Conservation (phyloP, 1,140 invertebrate species). For the Phocides pigmalion region DNA sequence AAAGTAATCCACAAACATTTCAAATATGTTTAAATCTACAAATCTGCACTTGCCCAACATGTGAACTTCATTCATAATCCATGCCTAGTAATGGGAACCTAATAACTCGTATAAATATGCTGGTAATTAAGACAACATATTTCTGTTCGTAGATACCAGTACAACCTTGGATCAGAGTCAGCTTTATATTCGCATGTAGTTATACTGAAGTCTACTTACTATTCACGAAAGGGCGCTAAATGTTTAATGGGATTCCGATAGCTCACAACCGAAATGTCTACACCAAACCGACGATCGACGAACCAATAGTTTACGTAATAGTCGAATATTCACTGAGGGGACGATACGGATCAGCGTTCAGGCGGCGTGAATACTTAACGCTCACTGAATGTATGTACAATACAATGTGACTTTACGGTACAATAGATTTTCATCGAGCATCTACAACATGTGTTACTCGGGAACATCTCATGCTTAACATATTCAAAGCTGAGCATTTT, state of each 20-base stretch:
- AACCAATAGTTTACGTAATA: slow-evolving; percentile 14
- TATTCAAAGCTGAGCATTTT: not conserved
- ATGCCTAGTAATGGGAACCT: too few relatives aligned
- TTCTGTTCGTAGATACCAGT: not conserved
- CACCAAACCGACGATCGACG: slow-evolving; percentile 6
- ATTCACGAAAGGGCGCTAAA: not conserved
- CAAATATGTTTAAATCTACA: too few relatives aligned
- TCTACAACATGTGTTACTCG: not conserved
- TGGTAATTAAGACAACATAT: not conserved
- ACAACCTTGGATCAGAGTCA: not conserved
- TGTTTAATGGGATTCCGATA: slow-evolving; percentile 16
- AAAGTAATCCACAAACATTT: too few relatives aligned
- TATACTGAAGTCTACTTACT: not conserved
- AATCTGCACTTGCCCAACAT: too few relatives aligned
- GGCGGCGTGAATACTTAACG: slow-evolving; percentile 14
- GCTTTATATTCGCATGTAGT: not conserved
- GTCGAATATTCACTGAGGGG: slow-evolving; percentile 19
- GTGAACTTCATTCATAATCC: too few relatives aligned
- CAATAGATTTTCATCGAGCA: slow-evolving; percentile 8
- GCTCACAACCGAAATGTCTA: slow-evolving; percentile 8
- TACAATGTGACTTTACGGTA: not conserved
- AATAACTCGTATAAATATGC: too few relatives aligned
- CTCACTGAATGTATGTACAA: slow-evolving; percentile 3
- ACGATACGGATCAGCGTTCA: slow-evolving; percentile 19
- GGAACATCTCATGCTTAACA: not conserved